Percentiles rank a stretch among this genome's conserved stretches.
phyloP scores from a whole-genome alignment of 2,113 vertebrate species.

The Astur gentilis region DNA sequence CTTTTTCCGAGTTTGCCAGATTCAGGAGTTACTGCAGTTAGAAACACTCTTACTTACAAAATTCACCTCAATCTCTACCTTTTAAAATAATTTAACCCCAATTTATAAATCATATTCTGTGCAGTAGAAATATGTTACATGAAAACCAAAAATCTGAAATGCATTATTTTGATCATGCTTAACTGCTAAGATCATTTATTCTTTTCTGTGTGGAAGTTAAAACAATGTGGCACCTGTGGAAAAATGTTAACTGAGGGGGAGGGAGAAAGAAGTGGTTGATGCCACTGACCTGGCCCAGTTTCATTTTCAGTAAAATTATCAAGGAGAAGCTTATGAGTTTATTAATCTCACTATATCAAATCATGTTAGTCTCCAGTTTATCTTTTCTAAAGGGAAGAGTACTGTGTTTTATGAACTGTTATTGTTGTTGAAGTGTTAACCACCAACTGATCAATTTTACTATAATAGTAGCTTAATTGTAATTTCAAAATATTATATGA shows the following conservation, averaged over 20 bases:
- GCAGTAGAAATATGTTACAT: background rate
- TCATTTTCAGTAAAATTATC: background rate
- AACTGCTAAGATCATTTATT: background rate
- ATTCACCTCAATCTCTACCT: background rate
- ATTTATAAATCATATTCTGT: background rate
- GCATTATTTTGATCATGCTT: background rate
- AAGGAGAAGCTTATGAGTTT: background rate
- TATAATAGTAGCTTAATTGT: background rate
- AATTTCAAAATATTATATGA: background rate
- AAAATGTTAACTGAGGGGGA: background rate
- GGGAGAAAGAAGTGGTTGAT: background rate
- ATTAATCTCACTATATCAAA: background rate
- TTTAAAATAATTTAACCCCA: background rate
- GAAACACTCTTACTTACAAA: background rate
- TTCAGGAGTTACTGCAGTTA: constrained; percentile 7
- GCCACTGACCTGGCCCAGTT: background rate
- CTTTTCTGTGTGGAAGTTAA: background rate
- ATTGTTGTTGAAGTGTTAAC: background rate
- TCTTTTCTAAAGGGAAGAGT: background rate
- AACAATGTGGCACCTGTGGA: background rate
- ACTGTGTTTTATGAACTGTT: background rate
- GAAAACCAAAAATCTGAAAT: background rate
- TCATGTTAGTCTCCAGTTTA: background rate
- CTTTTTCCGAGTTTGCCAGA: background rate
- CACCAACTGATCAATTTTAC: background rate